These are phyloP conservation scores for Spilarctia lutea DNA, from an alignment of 2,888 invertebrate genomes.

Conservation along the genomic window DNA sequence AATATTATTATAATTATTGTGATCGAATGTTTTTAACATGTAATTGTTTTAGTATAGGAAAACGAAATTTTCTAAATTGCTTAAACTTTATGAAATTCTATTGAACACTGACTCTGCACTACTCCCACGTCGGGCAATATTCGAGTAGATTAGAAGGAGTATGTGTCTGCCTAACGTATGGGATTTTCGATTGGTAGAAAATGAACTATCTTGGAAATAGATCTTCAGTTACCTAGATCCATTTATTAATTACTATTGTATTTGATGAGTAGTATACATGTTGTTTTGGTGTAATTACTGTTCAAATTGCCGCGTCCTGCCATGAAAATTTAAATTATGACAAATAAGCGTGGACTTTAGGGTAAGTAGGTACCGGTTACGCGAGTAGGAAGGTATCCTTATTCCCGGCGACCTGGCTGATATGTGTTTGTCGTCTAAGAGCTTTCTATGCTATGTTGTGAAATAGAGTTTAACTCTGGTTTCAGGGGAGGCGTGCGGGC, in stretches of 20 bases:
- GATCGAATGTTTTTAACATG: no score
- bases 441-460: conserved; percentile 23
- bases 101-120: not conserved
- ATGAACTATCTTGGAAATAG: not conserved
- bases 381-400: conserved; percentile 14
- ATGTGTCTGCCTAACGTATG: not conserved
- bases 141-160: not conserved
- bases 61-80: no score
- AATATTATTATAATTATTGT: no score
- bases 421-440: conserved; percentile 22
- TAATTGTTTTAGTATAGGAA: no score
- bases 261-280: not conserved
- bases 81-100: no score
- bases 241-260: no score
- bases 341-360: not conserved
- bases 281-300: not conserved
- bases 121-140: not conserved
- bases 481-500: conserved; percentile 78
- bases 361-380: not conserved
- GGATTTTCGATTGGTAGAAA: not conserved
- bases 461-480: conserved; percentile 42
- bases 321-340: not conserved
- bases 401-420: conserved; percentile 45
- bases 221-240: not conserved
- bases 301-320: not conserved